Evolutionary conservation across 2,113 vertebrate species (phyloP), one percentile per base, ranked within the genome.

Genomic region (Nothoprocta perdicaria): DNA sequence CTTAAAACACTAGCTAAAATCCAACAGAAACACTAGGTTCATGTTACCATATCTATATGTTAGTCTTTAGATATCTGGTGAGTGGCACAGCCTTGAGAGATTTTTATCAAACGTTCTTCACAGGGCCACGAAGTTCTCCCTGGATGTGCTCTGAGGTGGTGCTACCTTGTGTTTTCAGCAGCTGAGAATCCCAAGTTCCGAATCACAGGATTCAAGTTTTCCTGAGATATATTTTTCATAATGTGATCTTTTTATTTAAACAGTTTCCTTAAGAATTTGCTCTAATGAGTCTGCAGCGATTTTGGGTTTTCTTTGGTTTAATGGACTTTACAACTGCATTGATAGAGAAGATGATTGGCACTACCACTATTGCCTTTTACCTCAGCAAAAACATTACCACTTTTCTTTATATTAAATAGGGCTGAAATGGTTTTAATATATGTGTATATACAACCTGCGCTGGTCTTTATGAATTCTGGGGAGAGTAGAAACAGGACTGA

Each of bases 1-100:
- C 24, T 82, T 9, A 62, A n/a, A n/a, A 27, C 46, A 26, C 24
- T 19, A 50, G 46, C 35, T 86, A 46, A 88, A 91, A 52, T 69
- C 53, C 69, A 79, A 4, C 38, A 31, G 58, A 76, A 74, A 53
- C 24, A 50, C 7, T 8, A 40, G 3, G 8, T 33, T 21, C 10
- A 5, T 58, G 27, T 75, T 52, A 26, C 26, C 50, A 52, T 52
- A 26, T 52, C 14, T 53, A 14, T 27, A 15, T 53, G 52, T 53
- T 53, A 53, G 27, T 53, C 45, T 84, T 41, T 48, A 73, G 45
- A 43, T 69, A 71, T 31, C 50, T 35, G 27, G 31, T 23, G 6
- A 45, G 41, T 29, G 35, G 9, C 0, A 0, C 35, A 21, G 7
- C 27, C 31, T 52, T 66, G 12, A 12, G 41, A 21, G 27, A 5